Percentiles rank a stretch among this genome's conserved stretches.
Conservation (phyloP, 2,797 vertebrate genomes). For the Malurus splendens region DNA sequence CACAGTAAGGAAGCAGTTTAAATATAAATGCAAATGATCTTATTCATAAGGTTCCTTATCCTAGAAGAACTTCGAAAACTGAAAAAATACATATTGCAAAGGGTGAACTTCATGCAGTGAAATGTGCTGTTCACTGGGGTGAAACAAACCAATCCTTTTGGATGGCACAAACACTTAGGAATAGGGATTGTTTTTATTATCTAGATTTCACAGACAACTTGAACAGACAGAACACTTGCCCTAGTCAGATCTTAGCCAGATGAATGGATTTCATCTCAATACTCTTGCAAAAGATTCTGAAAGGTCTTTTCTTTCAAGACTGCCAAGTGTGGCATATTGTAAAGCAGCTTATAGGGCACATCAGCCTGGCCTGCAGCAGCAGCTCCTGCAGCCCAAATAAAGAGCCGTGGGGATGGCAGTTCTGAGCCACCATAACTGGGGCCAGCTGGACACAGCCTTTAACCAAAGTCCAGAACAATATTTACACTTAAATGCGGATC, state of each 20-base stretch:
- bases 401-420: background rate
- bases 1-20: background rate
- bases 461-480: background rate
- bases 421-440: background rate
- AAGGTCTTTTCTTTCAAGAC: background rate
- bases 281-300: background rate
- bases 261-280: background rate
- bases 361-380: fast-evolving
- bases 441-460: background rate
- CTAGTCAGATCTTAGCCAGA: background rate
- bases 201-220: background rate
- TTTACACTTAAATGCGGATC: background rate
- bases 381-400: background rate
- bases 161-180: background rate
- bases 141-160: background rate
- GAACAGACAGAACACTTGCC: background rate
- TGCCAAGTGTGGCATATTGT: background rate
- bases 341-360: background rate
- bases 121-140: background rate
- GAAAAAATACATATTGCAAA: background rate
- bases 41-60: background rate
- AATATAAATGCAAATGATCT: background rate
- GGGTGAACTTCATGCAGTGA: background rate
- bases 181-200: background rate
- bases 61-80: background rate